Conservation (phyloP, 2,888 invertebrate genomes). For the Drosophila algonquin region DNA sequence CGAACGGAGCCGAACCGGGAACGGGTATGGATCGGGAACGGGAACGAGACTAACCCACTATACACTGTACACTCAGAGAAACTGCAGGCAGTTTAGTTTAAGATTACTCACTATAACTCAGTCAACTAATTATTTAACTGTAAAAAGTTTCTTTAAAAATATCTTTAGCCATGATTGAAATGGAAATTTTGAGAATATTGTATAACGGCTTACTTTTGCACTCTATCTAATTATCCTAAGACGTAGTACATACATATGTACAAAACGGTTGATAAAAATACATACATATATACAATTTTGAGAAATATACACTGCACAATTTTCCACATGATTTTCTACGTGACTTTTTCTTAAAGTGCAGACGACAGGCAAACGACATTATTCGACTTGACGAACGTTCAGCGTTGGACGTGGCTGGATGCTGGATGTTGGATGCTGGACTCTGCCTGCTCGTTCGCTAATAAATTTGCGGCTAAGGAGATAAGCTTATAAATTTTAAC, state of each 20-base stretch:
- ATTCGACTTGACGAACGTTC: conserved; percentile 69
- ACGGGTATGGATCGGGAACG: conserved; percentile 8
- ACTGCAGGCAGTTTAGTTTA: too few relatives aligned
- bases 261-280: background rate
- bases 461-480: conserved; percentile 81
- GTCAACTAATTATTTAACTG: too few relatives aligned
- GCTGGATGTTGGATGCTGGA: conserved; percentile 35
- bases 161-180: too few relatives aligned
- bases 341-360: background rate
- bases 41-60: conserved; percentile 9
- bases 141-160: too few relatives aligned
- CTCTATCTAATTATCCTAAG: too few relatives aligned
- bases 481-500: conserved; percentile 81
- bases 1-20: conserved; percentile 19
- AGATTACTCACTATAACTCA: too few relatives aligned
- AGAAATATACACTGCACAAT: background rate
- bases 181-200: too few relatives aligned
- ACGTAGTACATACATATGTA: too few relatives aligned
- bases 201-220: too few relatives aligned
- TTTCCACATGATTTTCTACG: background rate
- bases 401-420: conserved; percentile 38
- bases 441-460: conserved; percentile 51
- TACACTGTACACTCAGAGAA: background rate
- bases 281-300: background rate
- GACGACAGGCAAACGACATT: conserved; percentile 64